Evolutionary conservation across 1,140 invertebrate genomes (phyloP).

Genomic region (Achroia grisella): DNA sequence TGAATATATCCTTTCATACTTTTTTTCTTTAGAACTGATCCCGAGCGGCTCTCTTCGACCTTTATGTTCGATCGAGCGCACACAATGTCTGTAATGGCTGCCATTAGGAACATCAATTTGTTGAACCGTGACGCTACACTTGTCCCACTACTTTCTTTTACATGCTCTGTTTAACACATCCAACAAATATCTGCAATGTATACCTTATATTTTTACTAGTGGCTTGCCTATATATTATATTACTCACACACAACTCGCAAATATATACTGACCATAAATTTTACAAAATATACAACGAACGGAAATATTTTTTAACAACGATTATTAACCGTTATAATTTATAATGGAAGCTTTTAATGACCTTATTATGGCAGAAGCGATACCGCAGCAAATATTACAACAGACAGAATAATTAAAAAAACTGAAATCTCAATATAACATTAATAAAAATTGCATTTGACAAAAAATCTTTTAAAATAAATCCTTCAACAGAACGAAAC

Average conservation of each 20-base stretch:
- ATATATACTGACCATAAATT: too few relatives aligned
- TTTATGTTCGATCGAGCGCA: slow-evolving; percentile 52
- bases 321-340: too few relatives aligned
- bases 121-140: slow-evolving; percentile 52
- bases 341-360: too few relatives aligned
- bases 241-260: too few relatives aligned
- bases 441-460: too few relatives aligned
- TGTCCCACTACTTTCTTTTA: slow-evolving; percentile 46
- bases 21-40: slow-evolving; percentile 35
- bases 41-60: slow-evolving; percentile 28
- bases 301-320: too few relatives aligned
- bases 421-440: too few relatives aligned
- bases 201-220: background rate
- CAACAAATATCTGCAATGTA: slow-evolving; percentile 3
- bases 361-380: too few relatives aligned
- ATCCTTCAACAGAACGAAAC: slow-evolving; percentile 1
- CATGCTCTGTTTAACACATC: slow-evolving; percentile 35
- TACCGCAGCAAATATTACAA: too few relatives aligned
- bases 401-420: too few relatives aligned
- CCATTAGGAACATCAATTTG: slow-evolving; percentile 63
- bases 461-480: background rate
- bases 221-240: too few relatives aligned
- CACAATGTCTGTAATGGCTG: slow-evolving; percentile 57
- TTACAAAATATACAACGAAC: too few relatives aligned
- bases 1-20: slow-evolving; percentile 42